Conservation (phyloP, 2,113 vertebrate genomes). For the Calonectris borealis region DNA sequence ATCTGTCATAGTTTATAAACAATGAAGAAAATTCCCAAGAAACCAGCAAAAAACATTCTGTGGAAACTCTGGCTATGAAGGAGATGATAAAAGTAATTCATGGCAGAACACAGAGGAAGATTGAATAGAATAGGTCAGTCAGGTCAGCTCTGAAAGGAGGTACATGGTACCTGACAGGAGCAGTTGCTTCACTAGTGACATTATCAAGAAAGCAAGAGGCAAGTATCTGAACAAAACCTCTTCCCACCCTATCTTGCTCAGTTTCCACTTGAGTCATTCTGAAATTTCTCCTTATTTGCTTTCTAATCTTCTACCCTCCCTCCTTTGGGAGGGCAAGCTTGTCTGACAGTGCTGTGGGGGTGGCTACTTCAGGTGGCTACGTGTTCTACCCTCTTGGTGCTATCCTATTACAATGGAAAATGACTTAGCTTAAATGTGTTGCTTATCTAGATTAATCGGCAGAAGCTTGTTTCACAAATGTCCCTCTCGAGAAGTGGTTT, state of each 20-base stretch:
- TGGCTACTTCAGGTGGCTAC: neutral
- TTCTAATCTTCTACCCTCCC: neutral
- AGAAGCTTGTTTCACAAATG: neutral
- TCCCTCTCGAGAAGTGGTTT: neutral
- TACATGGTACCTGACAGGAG: neutral
- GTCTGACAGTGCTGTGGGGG: neutral
- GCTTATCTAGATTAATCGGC: neutral
- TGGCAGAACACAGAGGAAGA: neutral
- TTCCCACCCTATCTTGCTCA: neutral
- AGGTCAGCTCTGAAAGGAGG: neutral
- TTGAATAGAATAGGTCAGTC: neutral
- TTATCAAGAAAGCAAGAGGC: neutral
- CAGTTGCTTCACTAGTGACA: neutral
- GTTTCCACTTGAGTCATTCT: neutral
- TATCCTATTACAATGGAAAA: conserved; percentile 5
- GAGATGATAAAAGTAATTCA: neutral
- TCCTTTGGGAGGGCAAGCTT: neutral
- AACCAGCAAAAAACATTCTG: neutral
- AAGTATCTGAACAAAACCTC: neutral
- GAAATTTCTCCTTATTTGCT: neutral
- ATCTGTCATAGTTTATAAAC: neutral
- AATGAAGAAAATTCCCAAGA: neutral
- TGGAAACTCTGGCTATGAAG: neutral
- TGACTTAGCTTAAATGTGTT: neutral
- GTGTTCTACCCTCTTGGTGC: conserved; percentile 24